Percentiles rank a stretch among this genome's conserved stretches.
These are phyloP conservation scores for Drosophila ercepeae DNA, from an alignment of 1,140 invertebrate genomes.

Conservation along the genomic window DNA sequence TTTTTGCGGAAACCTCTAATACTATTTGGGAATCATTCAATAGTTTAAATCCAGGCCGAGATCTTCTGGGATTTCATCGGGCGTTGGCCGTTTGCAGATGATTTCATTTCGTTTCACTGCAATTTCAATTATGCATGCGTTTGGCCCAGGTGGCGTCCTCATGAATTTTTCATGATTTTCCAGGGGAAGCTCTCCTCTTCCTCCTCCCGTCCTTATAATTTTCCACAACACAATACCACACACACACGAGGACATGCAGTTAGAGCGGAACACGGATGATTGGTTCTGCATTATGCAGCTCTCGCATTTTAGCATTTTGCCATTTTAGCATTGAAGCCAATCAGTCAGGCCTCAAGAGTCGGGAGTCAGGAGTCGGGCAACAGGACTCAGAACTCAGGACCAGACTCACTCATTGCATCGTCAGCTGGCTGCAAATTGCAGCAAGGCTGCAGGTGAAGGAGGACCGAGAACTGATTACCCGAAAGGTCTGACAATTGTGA, in stretches of 20 bases:
- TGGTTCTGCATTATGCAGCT: slow-evolving; percentile 41
- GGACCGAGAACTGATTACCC: slow-evolving; percentile 22
- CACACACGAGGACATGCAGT: too few relatives aligned
- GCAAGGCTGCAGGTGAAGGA: background rate
- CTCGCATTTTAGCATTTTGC: slow-evolving; percentile 6
- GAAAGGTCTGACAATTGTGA: slow-evolving; percentile 26
- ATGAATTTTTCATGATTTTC: slow-evolving; percentile 48
- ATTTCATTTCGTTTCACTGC: background rate
- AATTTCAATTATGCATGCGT: slow-evolving; percentile 29
- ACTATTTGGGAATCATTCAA: too few relatives aligned
- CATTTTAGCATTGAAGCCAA: slow-evolving; percentile 28
- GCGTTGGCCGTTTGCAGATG: slow-evolving; percentile 1
- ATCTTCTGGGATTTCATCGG: slow-evolving; percentile 2
- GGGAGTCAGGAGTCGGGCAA: too few relatives aligned
- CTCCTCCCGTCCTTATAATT: background rate
- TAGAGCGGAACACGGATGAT: slow-evolving; percentile 24
- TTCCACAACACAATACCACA: background rate
- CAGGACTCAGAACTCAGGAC: background rate
- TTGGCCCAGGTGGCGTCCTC: slow-evolving; percentile 20
- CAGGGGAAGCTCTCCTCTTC: background rate
- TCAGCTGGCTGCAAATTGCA: slow-evolving; percentile 33
- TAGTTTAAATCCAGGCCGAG: background rate
- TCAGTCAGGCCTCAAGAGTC: slow-evolving; percentile 14
- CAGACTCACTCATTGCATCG: slow-evolving; percentile 19
- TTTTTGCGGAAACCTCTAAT: too few relatives aligned